Conservation (phyloP, 2,888 invertebrate genomes). For the Lordiphosa fenestrarum region DNA sequence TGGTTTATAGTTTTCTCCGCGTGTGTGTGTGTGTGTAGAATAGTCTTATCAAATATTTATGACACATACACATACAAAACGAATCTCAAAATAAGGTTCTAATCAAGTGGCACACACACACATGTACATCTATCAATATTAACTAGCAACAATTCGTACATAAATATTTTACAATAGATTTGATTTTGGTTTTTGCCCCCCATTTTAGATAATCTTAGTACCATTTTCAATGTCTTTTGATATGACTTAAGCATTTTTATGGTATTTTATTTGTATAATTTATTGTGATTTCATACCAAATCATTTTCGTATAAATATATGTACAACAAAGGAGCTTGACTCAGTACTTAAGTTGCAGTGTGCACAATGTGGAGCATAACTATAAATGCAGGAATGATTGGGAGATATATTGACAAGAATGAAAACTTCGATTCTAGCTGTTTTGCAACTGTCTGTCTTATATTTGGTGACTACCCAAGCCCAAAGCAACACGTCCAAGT, state of each 20-base stretch:
- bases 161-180: conserved; percentile 69
- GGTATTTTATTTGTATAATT: conserved; percentile 27
- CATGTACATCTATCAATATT: conserved; percentile 18
- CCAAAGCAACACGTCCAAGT: no score
- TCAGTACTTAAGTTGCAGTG: not conserved
- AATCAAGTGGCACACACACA: conserved; percentile 22
- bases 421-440: no score
- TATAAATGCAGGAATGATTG: no score
- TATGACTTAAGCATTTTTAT: conserved; percentile 73
- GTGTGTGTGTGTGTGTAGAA: conserved; percentile 1
- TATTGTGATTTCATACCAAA: conserved; percentile 5
- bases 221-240: conserved; percentile 71
- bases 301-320: conserved; percentile 6
- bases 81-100: conserved; percentile 13
- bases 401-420: no score
- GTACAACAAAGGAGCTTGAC: conserved; percentile 20
- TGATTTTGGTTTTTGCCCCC: conserved; percentile 15
- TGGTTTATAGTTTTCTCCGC: conserved; percentile 20
- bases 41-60: conserved; percentile 29
- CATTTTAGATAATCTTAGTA: conserved; percentile 60
- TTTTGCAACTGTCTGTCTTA: no score
- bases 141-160: conserved; percentile 53
- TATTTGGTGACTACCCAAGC: no score
- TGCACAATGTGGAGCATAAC: no score
- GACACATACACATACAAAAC: not conserved